phyloP scores from a whole-genome alignment of 2,113 vertebrate species.

The Dipodomys spectabilis region DNA sequence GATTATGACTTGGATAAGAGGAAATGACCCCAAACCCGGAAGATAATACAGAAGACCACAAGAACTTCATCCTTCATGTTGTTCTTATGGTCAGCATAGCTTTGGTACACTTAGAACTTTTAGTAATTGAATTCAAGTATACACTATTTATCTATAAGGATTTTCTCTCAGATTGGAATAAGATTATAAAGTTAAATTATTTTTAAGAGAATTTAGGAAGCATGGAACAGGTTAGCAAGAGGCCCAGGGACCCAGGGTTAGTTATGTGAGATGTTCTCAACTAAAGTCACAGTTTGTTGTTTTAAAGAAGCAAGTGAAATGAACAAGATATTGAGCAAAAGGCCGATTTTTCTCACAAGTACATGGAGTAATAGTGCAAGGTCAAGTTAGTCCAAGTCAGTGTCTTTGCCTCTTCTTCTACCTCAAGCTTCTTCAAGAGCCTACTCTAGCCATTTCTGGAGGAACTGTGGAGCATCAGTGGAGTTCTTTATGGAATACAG shows the following conservation, averaged over 20 bases:
- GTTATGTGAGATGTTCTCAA: constrained; percentile 56
- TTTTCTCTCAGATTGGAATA: constrained; percentile 34
- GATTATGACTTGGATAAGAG: not conserved
- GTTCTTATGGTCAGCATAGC: not conserved
- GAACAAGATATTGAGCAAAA: not conserved
- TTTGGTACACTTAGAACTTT: constrained; percentile 30
- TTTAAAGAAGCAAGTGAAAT: constrained; percentile 29
- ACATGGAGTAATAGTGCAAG: not conserved
- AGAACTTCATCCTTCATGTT: constrained; percentile 6
- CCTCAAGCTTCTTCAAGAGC: not conserved
- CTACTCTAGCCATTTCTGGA: constrained; percentile 22
- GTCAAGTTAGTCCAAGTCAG: not conserved
- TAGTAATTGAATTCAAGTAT: constrained; percentile 4
- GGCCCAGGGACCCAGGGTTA: not conserved
- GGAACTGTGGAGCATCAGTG: not conserved
- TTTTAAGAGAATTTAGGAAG: constrained; percentile 6
- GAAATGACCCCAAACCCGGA: constrained; percentile 22
- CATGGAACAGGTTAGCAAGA: constrained; percentile 15
- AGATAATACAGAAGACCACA: not conserved
- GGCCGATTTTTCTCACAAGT: not conserved
- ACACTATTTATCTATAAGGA: constrained; percentile 2
- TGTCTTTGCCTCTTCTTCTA: not conserved
- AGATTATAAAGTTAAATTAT: not conserved
- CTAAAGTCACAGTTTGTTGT: constrained; percentile 33
- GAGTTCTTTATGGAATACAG: not conserved